phyloP scores from a whole-genome alignment of 2,888 invertebrate species.

The Xestia ashworthii region DNA sequence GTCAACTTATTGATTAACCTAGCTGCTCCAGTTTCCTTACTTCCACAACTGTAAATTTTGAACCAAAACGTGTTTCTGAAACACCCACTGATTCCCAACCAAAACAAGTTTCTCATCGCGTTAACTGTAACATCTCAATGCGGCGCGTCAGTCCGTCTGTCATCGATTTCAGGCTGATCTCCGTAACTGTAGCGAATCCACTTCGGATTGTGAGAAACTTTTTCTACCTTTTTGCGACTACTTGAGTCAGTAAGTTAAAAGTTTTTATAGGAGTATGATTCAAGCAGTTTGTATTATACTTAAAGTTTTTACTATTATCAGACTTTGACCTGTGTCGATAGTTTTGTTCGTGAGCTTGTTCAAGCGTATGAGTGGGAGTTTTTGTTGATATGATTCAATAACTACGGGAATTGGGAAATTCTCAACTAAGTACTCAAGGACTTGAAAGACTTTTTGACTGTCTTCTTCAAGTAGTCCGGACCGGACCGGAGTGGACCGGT shows the following conservation, averaged over 20 bases:
- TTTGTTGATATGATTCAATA: constrained; percentile 5
- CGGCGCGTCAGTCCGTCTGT: constrained; percentile 56
- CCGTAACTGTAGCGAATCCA: constrained; percentile 46
- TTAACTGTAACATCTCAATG: constrained; percentile 66
- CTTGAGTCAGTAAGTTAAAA: constrained; percentile 6
- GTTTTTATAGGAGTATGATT: constrained; percentile 24
- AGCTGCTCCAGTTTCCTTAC: background rate
- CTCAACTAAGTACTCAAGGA: background rate
- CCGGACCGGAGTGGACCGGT: no score
- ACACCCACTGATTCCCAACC: constrained; percentile 29
- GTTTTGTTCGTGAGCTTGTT: constrained; percentile 5
- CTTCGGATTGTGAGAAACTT: constrained; percentile 44
- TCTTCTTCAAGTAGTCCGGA: background rate
- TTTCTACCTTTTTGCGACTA: constrained; percentile 31
- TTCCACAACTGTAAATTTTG: background rate
- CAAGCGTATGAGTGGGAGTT: constrained; percentile 2
- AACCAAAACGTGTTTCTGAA: background rate
- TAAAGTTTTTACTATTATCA: constrained; percentile 17
- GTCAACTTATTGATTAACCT: no score
- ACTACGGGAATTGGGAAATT: background rate
- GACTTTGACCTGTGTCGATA: background rate
- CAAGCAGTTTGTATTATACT: constrained; percentile 15
- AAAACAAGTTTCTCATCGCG: constrained; percentile 47
- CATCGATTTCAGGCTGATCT: constrained; percentile 62
- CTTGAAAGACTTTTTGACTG: background rate